These are phyloP conservation scores for Harpagoxenus sublaevis DNA, from an alignment of 2,888 invertebrate genomes.

Conservation along the genomic window DNA sequence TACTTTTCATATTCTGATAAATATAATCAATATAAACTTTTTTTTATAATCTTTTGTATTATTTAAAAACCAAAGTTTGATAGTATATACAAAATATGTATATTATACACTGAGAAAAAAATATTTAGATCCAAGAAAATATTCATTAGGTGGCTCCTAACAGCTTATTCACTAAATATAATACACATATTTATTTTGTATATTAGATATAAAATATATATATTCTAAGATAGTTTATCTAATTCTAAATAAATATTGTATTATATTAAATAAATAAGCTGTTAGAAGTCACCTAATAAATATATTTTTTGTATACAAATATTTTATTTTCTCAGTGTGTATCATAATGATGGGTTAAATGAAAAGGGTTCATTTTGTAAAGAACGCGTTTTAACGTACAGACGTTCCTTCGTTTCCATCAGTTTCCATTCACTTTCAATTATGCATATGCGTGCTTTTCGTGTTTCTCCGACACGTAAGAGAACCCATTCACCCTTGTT, in stretches of 20 bases:
- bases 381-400: neutral
- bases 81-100: neutral
- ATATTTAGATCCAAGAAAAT: too few species aligned
- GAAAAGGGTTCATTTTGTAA: neutral
- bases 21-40: neutral
- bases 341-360: neutral
- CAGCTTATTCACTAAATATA: too few species aligned
- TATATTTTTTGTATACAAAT: too few species aligned
- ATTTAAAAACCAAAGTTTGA: neutral
- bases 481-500: constrained; percentile 4
- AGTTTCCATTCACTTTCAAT: neutral
- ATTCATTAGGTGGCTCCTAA: too few species aligned
- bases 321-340: neutral
- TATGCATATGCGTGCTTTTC: neutral
- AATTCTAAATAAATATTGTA: too few species aligned
- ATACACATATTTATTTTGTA: too few species aligned
- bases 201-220: too few species aligned
- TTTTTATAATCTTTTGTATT: neutral
- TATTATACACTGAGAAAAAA: too few species aligned
- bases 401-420: neutral
- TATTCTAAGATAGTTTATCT: too few species aligned
- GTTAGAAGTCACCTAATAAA: too few species aligned
- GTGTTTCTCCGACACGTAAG: neutral
- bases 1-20: neutral
- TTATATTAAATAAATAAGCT: too few species aligned